Conservation (phyloP, 2,113 vertebrate species). For the Collichthys lucidus region DNA sequence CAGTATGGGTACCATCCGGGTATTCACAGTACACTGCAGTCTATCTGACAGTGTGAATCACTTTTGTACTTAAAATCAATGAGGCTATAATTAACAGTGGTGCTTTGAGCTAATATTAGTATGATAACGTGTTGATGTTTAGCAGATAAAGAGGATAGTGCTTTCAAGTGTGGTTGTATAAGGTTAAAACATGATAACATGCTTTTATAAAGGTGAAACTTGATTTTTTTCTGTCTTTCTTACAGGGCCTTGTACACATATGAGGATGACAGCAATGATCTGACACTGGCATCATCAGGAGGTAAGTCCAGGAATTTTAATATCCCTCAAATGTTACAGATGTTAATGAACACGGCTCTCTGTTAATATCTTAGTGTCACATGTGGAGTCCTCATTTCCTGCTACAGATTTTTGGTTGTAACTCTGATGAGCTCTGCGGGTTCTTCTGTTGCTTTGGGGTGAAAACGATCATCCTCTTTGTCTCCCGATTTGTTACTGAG, state of each 20-base stretch:
- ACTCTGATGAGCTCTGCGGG: conserved; percentile 43
- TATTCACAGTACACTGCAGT: too few species aligned
- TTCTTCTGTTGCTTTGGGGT: conserved; percentile 8
- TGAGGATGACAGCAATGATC: conserved; percentile 91
- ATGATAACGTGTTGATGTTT: background rate
- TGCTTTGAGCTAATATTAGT: background rate
- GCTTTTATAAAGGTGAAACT: background rate
- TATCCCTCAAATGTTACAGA: background rate
- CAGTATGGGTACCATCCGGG: too few species aligned
- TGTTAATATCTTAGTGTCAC: background rate
- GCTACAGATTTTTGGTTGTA: background rate
- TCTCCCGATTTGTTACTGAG: conserved; percentile 32
- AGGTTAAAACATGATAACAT: too few species aligned
- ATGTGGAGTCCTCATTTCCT: conserved; percentile 13
- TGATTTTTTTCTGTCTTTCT: background rate
- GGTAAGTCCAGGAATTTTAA: conserved; percentile 79
- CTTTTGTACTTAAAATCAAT: too few species aligned
- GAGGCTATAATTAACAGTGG: too few species aligned
- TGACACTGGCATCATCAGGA: conserved; percentile 92
- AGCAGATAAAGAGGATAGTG: too few species aligned
- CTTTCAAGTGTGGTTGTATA: too few species aligned
- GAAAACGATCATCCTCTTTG: background rate
- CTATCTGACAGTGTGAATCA: too few species aligned
- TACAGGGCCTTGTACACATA: conserved; percentile 96
- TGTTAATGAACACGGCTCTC: conserved; percentile 13